A percentile compares a stretch with the other conserved stretches of the same genome.
Conservation (phyloP, 2,888 invertebrate genomes). For the Amphimallon solstitiale region DNA sequence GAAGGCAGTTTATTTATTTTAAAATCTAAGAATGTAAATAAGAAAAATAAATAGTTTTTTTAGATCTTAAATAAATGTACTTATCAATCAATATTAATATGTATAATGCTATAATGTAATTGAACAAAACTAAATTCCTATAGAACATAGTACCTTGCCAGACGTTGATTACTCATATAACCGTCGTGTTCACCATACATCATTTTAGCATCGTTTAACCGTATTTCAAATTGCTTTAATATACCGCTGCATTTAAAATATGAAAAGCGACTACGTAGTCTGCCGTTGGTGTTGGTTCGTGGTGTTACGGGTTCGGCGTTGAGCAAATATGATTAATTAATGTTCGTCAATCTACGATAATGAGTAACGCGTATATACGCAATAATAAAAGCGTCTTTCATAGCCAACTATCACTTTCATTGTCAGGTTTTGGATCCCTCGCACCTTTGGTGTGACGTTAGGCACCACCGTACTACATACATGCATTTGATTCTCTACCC, state of each 20-base stretch:
- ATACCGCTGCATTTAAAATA: constrained; percentile 7
- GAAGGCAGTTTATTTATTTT: too few relatives aligned
- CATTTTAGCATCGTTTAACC: constrained; percentile 31
- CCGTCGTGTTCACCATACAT: constrained; percentile 10
- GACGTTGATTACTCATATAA: too few relatives aligned
- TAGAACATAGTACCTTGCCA: not conserved
- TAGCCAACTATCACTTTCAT: constrained; percentile 47
- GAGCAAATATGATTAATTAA: constrained; percentile 45
- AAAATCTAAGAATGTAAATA: too few relatives aligned
- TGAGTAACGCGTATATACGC: constrained; percentile 41
- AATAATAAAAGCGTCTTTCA: constrained; percentile 45
- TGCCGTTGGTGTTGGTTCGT: too few relatives aligned
- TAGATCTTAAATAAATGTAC: too few relatives aligned
- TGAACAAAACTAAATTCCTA: not conserved
- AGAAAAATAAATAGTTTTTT: too few relatives aligned
- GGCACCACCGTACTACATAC: constrained; percentile 38
- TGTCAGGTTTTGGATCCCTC: constrained; percentile 45
- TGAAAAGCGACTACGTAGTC: not conserved
- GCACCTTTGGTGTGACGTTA: constrained; percentile 51
- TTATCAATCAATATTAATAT: too few relatives aligned
- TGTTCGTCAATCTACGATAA: constrained; percentile 43
- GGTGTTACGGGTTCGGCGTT: not conserved
- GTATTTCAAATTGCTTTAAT: constrained; percentile 4
- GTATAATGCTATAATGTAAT: too few relatives aligned
- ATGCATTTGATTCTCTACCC: constrained; percentile 45